Conservation (phyloP, 2,797 vertebrate genomes). For the Sparus aurata region DNA sequence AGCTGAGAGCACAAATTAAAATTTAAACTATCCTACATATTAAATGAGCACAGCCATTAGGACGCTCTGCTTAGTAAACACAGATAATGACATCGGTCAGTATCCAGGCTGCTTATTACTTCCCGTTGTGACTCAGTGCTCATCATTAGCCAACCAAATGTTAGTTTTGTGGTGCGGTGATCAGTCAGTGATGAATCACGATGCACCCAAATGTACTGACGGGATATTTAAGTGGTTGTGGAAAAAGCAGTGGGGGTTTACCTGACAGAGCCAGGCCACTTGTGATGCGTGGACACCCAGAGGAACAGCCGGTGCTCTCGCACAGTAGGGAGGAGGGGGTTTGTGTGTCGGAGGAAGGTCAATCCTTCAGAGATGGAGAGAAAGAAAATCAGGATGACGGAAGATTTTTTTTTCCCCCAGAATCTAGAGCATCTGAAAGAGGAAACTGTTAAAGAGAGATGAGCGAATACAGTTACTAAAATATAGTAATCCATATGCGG, state of each 20-base stretch:
- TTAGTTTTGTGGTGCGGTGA: conserved; percentile 13
- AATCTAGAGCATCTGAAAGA: neutral
- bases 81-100: conserved; percentile 20
- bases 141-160: conserved; percentile 19
- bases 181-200: conserved; percentile 33
- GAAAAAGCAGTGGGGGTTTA: conserved; percentile 48
- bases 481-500: too few relatives aligned
- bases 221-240: neutral
- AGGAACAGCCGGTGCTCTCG: conserved; percentile 79
- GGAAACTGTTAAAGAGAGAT: neutral
- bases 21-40: conserved; percentile 44
- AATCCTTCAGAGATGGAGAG: conserved; percentile 77
- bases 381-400: conserved; percentile 29
- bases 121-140: conserved; percentile 47
- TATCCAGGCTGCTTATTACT: conserved; percentile 5
- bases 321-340: conserved; percentile 83
- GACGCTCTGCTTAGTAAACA: conserved; percentile 28
- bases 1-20: conserved; percentile 45
- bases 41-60: conserved; percentile 50
- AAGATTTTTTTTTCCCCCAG: conserved; percentile 21
- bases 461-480: too few relatives aligned
- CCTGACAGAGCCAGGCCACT: conserved; percentile 85
- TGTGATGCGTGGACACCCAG: conserved; percentile 84
- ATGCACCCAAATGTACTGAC: neutral
- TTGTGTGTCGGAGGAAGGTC: conserved; percentile 89